phyloP scores from a whole-genome alignment of 2,888 invertebrate genomes.

The Drosophila villosipedis region DNA sequence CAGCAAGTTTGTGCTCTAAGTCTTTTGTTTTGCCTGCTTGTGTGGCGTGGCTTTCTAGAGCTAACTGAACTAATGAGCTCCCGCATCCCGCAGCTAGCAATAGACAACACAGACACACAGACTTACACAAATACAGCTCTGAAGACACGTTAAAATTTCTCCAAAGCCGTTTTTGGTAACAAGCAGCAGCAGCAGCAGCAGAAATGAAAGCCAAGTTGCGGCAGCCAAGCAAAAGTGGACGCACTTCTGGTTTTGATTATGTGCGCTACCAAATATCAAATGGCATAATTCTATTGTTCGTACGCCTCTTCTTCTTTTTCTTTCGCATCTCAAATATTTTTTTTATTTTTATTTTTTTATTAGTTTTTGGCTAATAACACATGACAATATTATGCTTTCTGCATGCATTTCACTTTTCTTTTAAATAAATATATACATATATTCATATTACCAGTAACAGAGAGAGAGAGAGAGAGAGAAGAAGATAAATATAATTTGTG shows the following conservation, averaged over 20 bases:
- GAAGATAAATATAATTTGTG: constrained; percentile 60
- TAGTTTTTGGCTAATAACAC: constrained; percentile 61
- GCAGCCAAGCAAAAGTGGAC: constrained; percentile 57
- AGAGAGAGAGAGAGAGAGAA: constrained; percentile 14
- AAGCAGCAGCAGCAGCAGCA: constrained; percentile 53
- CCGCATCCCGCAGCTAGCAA: constrained; percentile 63
- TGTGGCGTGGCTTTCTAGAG: constrained; percentile 53
- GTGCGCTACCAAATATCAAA: constrained; percentile 58
- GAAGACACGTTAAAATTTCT: constrained; percentile 67
- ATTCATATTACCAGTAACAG: constrained; percentile 15
- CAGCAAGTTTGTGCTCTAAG: constrained; percentile 61
- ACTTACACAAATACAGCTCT: constrained; percentile 11
- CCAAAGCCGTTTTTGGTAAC: constrained; percentile 75
- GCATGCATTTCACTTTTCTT: constrained; percentile 79
- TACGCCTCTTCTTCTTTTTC: constrained; percentile 25
- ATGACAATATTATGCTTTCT: constrained; percentile 60
- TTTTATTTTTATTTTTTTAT: constrained; percentile 2
- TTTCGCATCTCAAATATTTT: constrained; percentile 7
- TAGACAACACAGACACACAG: constrained; percentile 22
- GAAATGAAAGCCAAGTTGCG: constrained; percentile 74
- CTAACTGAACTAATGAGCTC: constrained; percentile 68
- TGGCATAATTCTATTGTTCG: constrained; percentile 80
- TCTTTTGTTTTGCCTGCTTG: constrained; percentile 59
- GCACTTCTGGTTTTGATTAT: constrained; percentile 70
- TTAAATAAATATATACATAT: constrained; percentile 61